phyloP scores from a whole-genome alignment of 2,797 vertebrate genomes.

The Acanthurus leucopareius region DNA sequence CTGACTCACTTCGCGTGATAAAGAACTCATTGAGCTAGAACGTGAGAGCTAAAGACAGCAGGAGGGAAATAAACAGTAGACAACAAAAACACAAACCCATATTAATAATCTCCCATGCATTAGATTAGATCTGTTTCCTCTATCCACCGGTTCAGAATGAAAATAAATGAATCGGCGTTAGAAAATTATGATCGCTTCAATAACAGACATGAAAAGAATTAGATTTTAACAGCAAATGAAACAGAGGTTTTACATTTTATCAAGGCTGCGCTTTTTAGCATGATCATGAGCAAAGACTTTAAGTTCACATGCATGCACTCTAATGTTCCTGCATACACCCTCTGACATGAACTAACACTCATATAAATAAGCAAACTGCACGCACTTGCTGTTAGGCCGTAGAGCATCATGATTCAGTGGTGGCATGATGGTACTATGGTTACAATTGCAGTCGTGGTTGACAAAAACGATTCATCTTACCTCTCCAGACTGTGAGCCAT shows the following conservation, averaged over 20 bases:
- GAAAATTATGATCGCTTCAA: slow-evolving; percentile 44
- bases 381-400: slow-evolving; percentile 63
- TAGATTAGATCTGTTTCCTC: slow-evolving; percentile 69
- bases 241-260: slow-evolving; percentile 44
- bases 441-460: not conserved
- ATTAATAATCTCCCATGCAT: slow-evolving; percentile 85
- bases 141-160: slow-evolving; percentile 56
- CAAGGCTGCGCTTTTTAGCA: slow-evolving; percentile 44
- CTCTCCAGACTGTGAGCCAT: slow-evolving; percentile 90
- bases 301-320: slow-evolving; percentile 49
- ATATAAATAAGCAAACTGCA: slow-evolving; percentile 41
- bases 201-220: slow-evolving; percentile 45
- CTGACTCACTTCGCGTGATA: slow-evolving; percentile 98
- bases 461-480: slow-evolving; percentile 77
- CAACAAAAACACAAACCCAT: slow-evolving; percentile 81
- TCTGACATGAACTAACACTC: slow-evolving; percentile 21
- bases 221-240: slow-evolving; percentile 55
- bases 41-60: slow-evolving; percentile 95
- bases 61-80: slow-evolving; percentile 80
- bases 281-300: slow-evolving; percentile 56
- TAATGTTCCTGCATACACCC: not conserved
- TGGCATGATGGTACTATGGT: slow-evolving; percentile 31
- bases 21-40: slow-evolving; percentile 99
- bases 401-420: slow-evolving; percentile 58
- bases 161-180: slow-evolving; percentile 47